Base-by-base conservation (phyloP, 1,140 invertebrate genomes). In the Drosophila kohkoa region DNA sequence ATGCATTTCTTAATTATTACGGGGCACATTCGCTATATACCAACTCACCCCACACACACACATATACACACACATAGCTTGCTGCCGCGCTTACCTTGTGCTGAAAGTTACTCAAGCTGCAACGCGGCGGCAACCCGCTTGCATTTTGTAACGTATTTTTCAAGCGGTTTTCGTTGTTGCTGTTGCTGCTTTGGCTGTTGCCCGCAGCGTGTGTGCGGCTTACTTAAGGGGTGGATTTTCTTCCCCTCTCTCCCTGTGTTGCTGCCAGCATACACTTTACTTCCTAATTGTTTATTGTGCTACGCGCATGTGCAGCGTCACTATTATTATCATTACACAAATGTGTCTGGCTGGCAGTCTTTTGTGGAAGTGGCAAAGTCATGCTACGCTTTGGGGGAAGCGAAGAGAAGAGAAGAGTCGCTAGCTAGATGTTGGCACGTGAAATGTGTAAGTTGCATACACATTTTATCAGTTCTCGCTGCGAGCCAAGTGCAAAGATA, bases 281-380 rank as follows among this genome's bases (percentile, higher is more conserved):
- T 81, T 85, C 85, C 81, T 89, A 89, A 85, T 81, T 82, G 77
- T 71, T 78, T 52, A 57, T 38, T 35, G 64, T 57, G 58, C 48
- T 52, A 35, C 68, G 88, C 88, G 88, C 88, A 90, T 91, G 83
- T 88, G 88, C 88, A 91, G 67, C 83, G 88, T 91, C 88, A 91
- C 68, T 77, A 81, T 83, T 82, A 90, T 90, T 86, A 91, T 88
- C 87, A 83, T 83, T 82, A 79, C 73, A 64, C 62, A 49, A 15
- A 59, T 46, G 1, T 16, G 7, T 20, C 4, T 20, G 20, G 1
- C 1, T n/a, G 20, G 20, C 7, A 25, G 16, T 51, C 16, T 25
- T 11, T 28, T 66, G 41, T 62, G 49, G 64, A 88, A 68, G 67
- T 73, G 79, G 83, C 83, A 75, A 68, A 88, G 83, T 88, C 85